Evolutionary conservation across 2,888 invertebrate genomes (phyloP).

Genomic region (Polyploca ridens): DNA sequence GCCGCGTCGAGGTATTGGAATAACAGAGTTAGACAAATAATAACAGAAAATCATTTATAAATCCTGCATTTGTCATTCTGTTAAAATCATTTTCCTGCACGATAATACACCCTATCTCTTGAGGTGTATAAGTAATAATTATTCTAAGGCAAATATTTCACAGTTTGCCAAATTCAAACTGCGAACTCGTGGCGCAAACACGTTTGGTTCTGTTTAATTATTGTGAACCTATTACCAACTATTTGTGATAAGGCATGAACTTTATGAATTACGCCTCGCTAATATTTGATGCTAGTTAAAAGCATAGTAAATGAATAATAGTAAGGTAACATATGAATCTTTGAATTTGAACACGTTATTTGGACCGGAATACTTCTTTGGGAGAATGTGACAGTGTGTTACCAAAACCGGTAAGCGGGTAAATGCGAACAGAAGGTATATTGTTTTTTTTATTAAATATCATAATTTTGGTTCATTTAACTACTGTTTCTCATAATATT

Average conservation of each 20-base stretch:
- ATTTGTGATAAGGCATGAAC: conserved; percentile 39
- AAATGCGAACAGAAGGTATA: no score
- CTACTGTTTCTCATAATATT: no score
- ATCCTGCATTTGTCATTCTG: no score
- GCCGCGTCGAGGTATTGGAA: no score
- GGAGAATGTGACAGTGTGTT: no score
- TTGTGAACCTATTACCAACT: conserved; percentile 36
- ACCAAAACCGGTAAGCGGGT: no score
- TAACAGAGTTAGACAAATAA: no score
- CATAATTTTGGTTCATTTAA: no score
- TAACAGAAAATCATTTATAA: no score
- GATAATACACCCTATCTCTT: neutral
- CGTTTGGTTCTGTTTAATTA: conserved; percentile 34
- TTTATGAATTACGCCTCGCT: conserved; percentile 38
- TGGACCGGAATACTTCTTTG: neutral
- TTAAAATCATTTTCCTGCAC: neutral
- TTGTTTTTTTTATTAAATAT: no score
- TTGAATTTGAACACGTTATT: no score
- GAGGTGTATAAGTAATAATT: neutral
- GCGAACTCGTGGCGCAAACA: conserved; percentile 20
- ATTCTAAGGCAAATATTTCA: conserved; percentile 20
- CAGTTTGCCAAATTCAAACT: conserved; percentile 19
- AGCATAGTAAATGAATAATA: neutral
- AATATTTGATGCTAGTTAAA: conserved; percentile 36
- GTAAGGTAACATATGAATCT: neutral